A percentile compares a stretch with the other conserved stretches of the same genome.
Conservation (phyloP, 2,113 vertebrate species). For the Neotragus pygmaeus region DNA sequence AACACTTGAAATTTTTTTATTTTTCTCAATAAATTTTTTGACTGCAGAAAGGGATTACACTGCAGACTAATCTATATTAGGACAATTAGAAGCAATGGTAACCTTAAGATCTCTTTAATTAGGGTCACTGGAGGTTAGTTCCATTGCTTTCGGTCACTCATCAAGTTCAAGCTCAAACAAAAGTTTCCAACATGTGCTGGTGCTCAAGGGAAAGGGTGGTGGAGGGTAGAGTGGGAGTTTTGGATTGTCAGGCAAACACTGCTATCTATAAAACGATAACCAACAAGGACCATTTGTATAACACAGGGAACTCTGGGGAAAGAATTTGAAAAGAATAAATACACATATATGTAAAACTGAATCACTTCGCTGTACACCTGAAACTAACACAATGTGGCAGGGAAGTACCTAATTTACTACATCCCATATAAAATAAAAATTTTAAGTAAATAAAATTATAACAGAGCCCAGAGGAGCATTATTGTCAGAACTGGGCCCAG, state of each 20-base stretch:
- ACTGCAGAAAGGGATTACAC: rapidly evolving
- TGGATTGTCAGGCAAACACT: neutral
- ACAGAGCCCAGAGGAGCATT: neutral
- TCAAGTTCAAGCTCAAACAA: neutral
- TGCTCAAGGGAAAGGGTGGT: neutral
- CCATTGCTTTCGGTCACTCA: neutral
- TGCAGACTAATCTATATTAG: neutral
- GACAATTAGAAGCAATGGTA: neutral
- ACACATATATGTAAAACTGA: neutral
- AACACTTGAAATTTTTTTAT: neutral
- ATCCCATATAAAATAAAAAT: neutral
- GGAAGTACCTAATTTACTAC: neutral
- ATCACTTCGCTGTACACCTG: neutral
- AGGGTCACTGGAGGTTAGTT: neutral
- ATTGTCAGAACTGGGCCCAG: neutral
- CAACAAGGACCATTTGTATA: neutral
- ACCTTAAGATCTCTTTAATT: neutral
- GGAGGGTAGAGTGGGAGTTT: neutral
- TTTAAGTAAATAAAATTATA: neutral
- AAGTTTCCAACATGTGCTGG: neutral
- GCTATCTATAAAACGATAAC: neutral
- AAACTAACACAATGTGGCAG: neutral
- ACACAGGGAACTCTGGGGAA: neutral
- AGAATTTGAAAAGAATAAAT: neutral
- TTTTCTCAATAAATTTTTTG: neutral